Conservation (phyloP, 2,797 vertebrate species). For the Coracias cyanogaster region DNA sequence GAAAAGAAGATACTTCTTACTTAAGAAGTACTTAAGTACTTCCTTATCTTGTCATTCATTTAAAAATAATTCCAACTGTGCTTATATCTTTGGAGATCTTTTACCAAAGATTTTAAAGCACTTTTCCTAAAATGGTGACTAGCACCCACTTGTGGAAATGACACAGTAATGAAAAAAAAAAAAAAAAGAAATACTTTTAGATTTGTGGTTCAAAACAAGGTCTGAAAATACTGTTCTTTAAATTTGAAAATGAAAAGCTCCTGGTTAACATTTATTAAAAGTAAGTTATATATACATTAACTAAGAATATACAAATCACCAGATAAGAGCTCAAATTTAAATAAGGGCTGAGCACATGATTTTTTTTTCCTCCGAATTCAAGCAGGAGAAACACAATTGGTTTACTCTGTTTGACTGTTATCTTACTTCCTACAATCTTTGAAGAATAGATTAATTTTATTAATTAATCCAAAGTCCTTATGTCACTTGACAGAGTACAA, state of each 20-base stretch:
- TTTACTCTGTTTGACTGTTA: background rate
- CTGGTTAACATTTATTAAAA: background rate
- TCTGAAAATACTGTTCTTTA: background rate
- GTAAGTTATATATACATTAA: background rate
- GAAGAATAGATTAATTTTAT: background rate
- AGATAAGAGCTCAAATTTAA: background rate
- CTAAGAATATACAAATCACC: background rate
- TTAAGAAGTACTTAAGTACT: too few species aligned
- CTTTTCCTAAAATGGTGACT: background rate
- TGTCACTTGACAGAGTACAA: background rate
- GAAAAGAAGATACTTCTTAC: too few species aligned
- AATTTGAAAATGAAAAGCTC: background rate
- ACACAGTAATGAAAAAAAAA: background rate
- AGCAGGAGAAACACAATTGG: background rate
- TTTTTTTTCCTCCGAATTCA: background rate
- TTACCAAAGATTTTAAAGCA: background rate
- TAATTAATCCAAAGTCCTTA: background rate
- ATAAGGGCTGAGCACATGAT: fast-evolving
- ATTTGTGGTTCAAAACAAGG: background rate
- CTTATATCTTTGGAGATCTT: background rate
- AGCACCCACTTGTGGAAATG: background rate
- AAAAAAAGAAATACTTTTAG: background rate
- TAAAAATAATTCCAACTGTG: background rate
- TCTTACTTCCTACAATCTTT: background rate
- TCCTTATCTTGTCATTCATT: background rate